Base-by-base conservation (phyloP, 1,140 invertebrate species). In the Neodiprion pinetum region DNA sequence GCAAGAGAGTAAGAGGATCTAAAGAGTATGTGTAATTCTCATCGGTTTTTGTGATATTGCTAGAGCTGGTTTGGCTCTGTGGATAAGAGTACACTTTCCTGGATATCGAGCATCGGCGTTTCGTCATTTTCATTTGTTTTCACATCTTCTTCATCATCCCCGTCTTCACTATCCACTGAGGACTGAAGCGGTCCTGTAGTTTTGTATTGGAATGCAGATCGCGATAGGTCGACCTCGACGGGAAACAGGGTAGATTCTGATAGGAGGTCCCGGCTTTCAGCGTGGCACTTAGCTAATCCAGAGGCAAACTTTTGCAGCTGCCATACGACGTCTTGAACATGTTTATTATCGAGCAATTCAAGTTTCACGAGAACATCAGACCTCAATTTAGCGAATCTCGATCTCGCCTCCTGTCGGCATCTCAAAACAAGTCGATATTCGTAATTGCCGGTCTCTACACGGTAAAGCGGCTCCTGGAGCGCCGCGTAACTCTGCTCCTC, bases 381-480 rank as follows among this genome's bases (percentile, higher is more conserved):
- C 69, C 98, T 90, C 40, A 99, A 90, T 80, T 96, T 95, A 14
- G 97, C 97, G 90, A 99, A 99, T 81, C 94, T 93, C 0, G 90
- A 88, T 75, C 98, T 88, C 0, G 98, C 98, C 79, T 98, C 95
- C 90, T 99, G 98, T 48, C 98, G 92, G 89, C 98, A 99, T 71
- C 98, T 91, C 8, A 99, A 87, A 61, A 99, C 94, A 71, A 99
- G 87, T 77, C 98, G 93, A 85, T 99, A 99, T 87, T 99, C 98
- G 89, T 99, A 99, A 87, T 99, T 99, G 72, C 98, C 98, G 8
- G 98, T 99, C 89, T 99, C 98, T 0, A 99, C 96, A 65, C 98
- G 91, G 86, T 99, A 99, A 14, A 99, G 88, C 0, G 98, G 97
- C 86, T 99, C 98, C 84, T 99, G 96, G n/a, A 99, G 85, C 0